phyloP scores from a whole-genome alignment of 2,888 invertebrate genomes.

The Archips xylosteana region DNA sequence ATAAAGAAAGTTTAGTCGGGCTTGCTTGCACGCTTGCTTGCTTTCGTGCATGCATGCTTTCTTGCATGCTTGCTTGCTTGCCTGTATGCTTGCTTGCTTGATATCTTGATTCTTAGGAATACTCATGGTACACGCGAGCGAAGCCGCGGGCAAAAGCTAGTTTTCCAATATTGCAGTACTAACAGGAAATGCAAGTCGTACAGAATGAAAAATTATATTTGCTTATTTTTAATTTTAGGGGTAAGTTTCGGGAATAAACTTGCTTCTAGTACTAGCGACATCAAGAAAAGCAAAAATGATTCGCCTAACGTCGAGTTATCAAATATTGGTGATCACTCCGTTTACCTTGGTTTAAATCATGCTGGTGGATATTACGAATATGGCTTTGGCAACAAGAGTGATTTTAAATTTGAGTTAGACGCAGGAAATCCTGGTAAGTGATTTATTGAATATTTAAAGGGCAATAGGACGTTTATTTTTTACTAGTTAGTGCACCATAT shows the following conservation, averaged over 20 bases:
- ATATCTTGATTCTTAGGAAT: too few species aligned
- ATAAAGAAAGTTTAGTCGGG: too few species aligned
- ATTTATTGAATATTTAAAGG: too few species aligned
- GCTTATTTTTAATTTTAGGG: neutral
- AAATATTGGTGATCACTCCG: neutral
- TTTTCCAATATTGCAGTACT: neutral
- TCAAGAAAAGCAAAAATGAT: neutral
- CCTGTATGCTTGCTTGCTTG: too few species aligned
- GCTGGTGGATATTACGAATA: neutral
- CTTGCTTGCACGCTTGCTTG: too few species aligned
- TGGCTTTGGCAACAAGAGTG: neutral
- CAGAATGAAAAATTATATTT: neutral
- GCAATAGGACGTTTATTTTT: too few species aligned
- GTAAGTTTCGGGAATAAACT: neutral
- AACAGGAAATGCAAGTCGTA: neutral
- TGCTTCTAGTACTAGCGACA: neutral
- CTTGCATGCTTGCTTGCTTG: too few species aligned
- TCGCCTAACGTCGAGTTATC: too few species aligned
- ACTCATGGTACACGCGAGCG: too few species aligned
- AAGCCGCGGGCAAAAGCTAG: too few species aligned
- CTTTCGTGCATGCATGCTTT: too few species aligned
- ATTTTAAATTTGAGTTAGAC: conserved; percentile 12
- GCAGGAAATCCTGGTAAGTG: conserved; percentile 32
- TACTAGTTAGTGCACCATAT: too few species aligned
- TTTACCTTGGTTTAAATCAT: neutral